Base-by-base conservation (phyloP, 2,888 invertebrate species). In the Pogonocherus hispidulus region DNA sequence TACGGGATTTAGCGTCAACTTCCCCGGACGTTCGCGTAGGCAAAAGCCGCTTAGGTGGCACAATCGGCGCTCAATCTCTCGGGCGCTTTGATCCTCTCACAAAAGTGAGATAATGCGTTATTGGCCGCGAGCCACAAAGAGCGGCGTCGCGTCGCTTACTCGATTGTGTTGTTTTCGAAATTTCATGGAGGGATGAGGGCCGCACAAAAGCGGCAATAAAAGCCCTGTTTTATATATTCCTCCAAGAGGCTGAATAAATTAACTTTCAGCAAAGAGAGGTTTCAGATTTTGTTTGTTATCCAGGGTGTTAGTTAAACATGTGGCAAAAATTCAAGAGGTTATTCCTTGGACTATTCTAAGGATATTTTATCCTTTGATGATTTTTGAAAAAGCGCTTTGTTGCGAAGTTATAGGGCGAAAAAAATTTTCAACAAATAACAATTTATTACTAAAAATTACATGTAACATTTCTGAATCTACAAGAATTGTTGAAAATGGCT, bases 61-160 rank as follows among this genome's bases (percentile, higher is more conserved):
- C 68, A 65, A 70, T 66, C 70, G 66, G 57, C 51, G 66, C 73
- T 78, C 77, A 76, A 78, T 77, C 77, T 41, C 41, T 41, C 41
- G 2, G 16, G 5, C 41, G 79, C 81, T 80, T 80, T 80, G 78
- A 81, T 80, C 80, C 81, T 70, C 66, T 60, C 79, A 80, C 81
- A 78, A 82, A 82, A 82, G 82, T 81, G 77, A 82, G 82, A 83
- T 82, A 83, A 83, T 81, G 81, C 79, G 80, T 81, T 82, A 81
- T 82, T 80, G 82, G 80, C 79, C 62, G 52, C 62, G 20, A 19
- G 37, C 14, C 78, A 75, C 71, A 75, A 73, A 73, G 70, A 63
- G 67, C 46, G 49, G 66, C 69, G 64, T 63, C 62, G 59, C 69
- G 62, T 37, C 62, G 37, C 62, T 62, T 62, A 62, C 62, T 37